These are phyloP conservation scores for Bombus waltoni DNA, from an alignment of 1,140 invertebrate species.

Conservation along the genomic window DNA sequence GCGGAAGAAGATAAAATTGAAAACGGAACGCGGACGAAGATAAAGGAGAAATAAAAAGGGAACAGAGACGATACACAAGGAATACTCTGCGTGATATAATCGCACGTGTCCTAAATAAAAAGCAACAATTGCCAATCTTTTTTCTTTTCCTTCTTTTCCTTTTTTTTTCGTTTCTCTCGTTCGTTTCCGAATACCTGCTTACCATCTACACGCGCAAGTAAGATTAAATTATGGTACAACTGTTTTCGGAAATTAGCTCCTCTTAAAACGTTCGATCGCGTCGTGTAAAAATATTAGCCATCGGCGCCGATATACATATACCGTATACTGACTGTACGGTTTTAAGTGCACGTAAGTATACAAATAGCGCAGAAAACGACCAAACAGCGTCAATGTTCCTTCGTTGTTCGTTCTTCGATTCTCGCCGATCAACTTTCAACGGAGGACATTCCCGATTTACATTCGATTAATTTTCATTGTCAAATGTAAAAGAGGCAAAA, in stretches of 20 bases:
- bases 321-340: conserved; percentile 28
- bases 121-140: not conserved
- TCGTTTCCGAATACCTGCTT: not conserved
- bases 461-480: not conserved
- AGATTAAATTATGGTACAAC: conserved; percentile 17
- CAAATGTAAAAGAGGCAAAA: not conserved
- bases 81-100: conserved; percentile 13
- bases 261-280: conserved; percentile 35
- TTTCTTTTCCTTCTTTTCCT: not conserved
- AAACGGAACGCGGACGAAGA: conserved; percentile 36
- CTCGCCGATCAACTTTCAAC: not conserved
- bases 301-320: conserved; percentile 52
- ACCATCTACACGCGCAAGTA: not conserved
- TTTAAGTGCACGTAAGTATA: conserved; percentile 45
- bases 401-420: conserved; percentile 6
- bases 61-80: not conserved
- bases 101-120: not conserved
- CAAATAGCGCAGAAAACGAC: conserved; percentile 20
- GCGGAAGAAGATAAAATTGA: conserved; percentile 6
- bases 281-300: conserved; percentile 63
- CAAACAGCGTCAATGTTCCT: conserved; percentile 1
- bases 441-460: not conserved
- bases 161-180: not conserved
- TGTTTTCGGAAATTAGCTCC: conserved; percentile 37
- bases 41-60: conserved; percentile 1